These are phyloP conservation scores for Xanthia togata DNA, from an alignment of 2,888 invertebrate species.

Conservation along the genomic window DNA sequence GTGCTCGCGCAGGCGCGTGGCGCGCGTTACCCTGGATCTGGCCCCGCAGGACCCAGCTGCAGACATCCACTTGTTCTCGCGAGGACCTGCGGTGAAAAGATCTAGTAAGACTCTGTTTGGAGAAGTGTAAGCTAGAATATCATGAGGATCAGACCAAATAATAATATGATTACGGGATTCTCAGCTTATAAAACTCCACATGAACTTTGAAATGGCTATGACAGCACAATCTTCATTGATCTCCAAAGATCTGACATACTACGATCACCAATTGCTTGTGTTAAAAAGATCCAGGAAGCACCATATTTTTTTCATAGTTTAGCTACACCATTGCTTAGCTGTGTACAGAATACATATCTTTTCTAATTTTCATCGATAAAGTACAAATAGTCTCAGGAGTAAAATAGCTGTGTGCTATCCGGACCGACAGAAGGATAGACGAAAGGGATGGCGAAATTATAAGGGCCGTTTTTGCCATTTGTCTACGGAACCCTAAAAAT, in stretches of 20 bases:
- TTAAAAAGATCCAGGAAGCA: neutral
- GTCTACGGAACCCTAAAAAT: too few species aligned
- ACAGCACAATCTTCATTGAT: neutral
- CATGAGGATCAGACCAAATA: neutral
- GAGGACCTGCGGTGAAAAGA: conserved; percentile 76
- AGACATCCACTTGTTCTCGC: conserved; percentile 89
- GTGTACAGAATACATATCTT: too few species aligned
- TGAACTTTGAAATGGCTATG: neutral
- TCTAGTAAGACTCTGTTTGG: neutral
- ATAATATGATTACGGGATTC: neutral
- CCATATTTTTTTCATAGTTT: too few species aligned
- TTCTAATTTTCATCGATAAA: too few species aligned
- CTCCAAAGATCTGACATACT: neutral
- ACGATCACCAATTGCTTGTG: neutral
- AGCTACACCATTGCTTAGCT: too few species aligned
- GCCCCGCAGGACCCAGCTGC: conserved; percentile 82
- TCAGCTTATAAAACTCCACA: neutral
- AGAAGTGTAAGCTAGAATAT: neutral
- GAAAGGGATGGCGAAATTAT: too few species aligned
- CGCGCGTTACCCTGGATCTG: conserved; percentile 80
- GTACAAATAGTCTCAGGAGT: too few species aligned
- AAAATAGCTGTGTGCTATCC: too few species aligned
- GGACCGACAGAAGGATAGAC: too few species aligned
- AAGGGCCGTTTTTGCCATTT: too few species aligned
- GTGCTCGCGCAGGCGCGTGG: conserved; percentile 86